A percentile compares a stretch with the other conserved stretches of the same genome.
Evolutionary conservation across 2,113 vertebrate genomes (phyloP).

Genomic region (Meriones unguiculatus): DNA sequence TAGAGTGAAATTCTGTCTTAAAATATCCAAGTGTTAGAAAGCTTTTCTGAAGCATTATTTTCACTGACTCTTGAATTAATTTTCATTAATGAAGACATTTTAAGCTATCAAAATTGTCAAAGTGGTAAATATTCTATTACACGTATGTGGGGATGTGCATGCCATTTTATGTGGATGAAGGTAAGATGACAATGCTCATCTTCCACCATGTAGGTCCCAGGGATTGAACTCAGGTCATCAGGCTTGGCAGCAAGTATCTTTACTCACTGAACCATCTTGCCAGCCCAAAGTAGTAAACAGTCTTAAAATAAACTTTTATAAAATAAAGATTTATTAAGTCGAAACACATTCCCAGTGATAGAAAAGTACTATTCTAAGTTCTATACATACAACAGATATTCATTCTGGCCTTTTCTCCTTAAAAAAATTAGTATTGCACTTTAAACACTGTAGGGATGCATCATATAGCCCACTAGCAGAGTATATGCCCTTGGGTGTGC

Average conservation of each 20-base stretch:
- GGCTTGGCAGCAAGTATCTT: background rate
- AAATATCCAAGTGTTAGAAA: slow-evolving; percentile 8
- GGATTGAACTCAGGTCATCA: background rate
- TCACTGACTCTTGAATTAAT: slow-evolving; percentile 44
- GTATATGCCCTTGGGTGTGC: background rate
- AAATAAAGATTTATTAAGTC: slow-evolving; percentile 48
- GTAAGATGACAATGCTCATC: background rate
- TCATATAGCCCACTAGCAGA: background rate
- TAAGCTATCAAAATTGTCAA: slow-evolving; percentile 52
- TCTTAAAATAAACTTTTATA: slow-evolving; percentile 30
- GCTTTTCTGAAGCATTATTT: slow-evolving; percentile 43
- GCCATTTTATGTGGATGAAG: background rate
- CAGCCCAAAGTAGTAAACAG: background rate
- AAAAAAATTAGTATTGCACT: slow-evolving; percentile 44
- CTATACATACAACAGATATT: background rate
- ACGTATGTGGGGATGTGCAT: background rate
- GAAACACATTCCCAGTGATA: slow-evolving; percentile 53
- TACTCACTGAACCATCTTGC: background rate
- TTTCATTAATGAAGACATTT: slow-evolving; percentile 36
- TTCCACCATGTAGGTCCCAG: background rate
- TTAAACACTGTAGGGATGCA: slow-evolving; percentile 15
- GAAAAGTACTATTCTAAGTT: slow-evolving; percentile 29
- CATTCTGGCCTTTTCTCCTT: background rate
- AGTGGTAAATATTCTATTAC: background rate
- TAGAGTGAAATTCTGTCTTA: background rate